A percentile compares a stretch with the other conserved stretches of the same genome.
phyloP scores from a whole-genome alignment of 2,113 vertebrate species.

The Gallinago paraguaiae region DNA sequence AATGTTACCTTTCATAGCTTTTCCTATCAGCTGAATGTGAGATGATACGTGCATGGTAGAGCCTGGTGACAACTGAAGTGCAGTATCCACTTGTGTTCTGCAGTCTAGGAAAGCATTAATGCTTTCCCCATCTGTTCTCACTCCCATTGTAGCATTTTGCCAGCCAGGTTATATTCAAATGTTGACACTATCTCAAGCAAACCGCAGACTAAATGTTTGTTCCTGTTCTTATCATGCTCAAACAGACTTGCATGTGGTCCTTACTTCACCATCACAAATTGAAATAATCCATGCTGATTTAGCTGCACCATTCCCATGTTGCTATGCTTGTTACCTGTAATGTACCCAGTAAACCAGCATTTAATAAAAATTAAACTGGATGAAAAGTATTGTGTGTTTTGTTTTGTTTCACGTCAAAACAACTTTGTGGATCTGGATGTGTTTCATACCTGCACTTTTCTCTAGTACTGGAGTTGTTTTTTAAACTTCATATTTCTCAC shows the following conservation, averaged over 20 bases:
- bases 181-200: neutral
- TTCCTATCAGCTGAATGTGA: neutral
- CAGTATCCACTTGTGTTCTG: neutral
- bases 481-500: neutral
- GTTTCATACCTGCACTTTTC: neutral
- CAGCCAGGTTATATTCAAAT: neutral
- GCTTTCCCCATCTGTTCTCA: neutral
- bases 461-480: neutral
- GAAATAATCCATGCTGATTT: neutral
- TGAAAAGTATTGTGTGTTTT: neutral
- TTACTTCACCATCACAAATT: neutral
- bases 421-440: neutral
- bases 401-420: neutral
- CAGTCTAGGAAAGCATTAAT: neutral
- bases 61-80: neutral
- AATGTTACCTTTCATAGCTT: neutral
- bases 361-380: neutral
- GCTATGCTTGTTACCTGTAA: neutral
- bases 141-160: neutral
- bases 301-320: neutral
- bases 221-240: slow-evolving; percentile 2
- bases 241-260: neutral
- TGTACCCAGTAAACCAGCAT: neutral
- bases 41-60: neutral
- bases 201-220: neutral